Evolutionary conservation across 2,888 invertebrate species (phyloP), one percentile per base, ranked within the genome.

Genomic region (Polydesmus complanatus): DNA sequence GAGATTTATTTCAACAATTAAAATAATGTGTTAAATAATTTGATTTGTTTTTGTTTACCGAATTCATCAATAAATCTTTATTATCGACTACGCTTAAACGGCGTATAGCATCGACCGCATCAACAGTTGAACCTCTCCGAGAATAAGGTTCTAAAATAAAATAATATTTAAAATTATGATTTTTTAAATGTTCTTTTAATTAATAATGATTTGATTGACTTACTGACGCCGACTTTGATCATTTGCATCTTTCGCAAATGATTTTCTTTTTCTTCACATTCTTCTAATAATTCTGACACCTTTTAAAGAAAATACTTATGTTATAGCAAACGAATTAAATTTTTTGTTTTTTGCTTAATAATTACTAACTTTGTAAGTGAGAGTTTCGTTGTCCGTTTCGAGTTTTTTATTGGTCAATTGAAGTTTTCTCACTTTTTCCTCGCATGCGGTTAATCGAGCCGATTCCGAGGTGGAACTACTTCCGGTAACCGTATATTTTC

Each of bases 371-470:
- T 74, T 74, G 59, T 69, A 74, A 1, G 72, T 72, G 49, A 74
- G 67, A 54, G 72, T 70, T 63, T 74, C 74, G 66, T 74, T 74
- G 61, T 74, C 74, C 18, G 72, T 66, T 64, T 73, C 73, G 25
- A 74, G 67, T 62, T 73, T 72, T 27, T 71, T 64, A 5, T 71
- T 71, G 1, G 72, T 68, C 64, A 71, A 70, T 62, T 74, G 72
- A 25, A 73, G 61, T 25, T 72, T 64, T 25, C 69, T 66, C 25
- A 73, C 68, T 54, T 75, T 69, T 56, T 77, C 73, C 54, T 68
- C 68, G 19, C 51, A 47, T 47, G 11, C 48, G 48, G 18, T 14
- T 11, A 47, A 47, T 47, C 48, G 48, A 47, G 11, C 11, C 11
- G 48, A 47, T 47, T 18, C 18, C 18, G 48, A 47, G 48, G 11